These are phyloP conservation scores for Epizoanthus ramosus DNA, from an alignment of 92 coral and sea anemone genomes.

Conservation along the genomic window DNA sequence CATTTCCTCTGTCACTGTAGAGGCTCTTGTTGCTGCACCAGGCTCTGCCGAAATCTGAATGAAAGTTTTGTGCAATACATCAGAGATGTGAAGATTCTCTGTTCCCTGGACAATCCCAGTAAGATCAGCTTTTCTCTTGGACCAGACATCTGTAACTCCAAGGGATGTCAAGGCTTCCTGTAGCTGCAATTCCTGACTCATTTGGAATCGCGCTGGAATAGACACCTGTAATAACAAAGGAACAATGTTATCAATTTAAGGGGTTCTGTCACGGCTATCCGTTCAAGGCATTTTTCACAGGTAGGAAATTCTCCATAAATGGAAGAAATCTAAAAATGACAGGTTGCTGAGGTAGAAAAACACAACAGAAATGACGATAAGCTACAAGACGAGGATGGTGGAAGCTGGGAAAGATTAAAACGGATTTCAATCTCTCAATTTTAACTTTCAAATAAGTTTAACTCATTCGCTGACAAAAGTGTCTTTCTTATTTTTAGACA, in stretches of 20 bases:
- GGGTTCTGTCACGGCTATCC: too few species aligned
- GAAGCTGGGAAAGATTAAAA: too few species aligned
- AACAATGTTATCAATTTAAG: neutral
- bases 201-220: conserved; percentile 25
- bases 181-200: conserved; percentile 12
- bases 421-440: too few species aligned
- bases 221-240: neutral
- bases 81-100: conserved; percentile 22
- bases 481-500: too few species aligned
- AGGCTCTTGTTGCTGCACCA: conserved; percentile 1
- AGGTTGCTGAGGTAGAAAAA: too few species aligned
- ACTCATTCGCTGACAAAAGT: too few species aligned
- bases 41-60: conserved; percentile 26
- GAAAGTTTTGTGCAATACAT: conserved; percentile 26
- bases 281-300: too few species aligned
- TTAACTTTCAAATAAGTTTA: too few species aligned
- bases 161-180: conserved; percentile 6
- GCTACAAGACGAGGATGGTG: too few species aligned
- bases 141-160: conserved; percentile 31
- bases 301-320: too few species aligned
- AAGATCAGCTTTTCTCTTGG: conserved; percentile 15
- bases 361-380: too few species aligned
- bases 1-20: conserved; percentile 39
- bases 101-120: conserved; percentile 29
- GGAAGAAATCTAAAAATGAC: too few species aligned